These are phyloP conservation scores for Chydorus sphaericus DNA, from an alignment of 2,888 invertebrate species.

Conservation along the genomic window DNA sequence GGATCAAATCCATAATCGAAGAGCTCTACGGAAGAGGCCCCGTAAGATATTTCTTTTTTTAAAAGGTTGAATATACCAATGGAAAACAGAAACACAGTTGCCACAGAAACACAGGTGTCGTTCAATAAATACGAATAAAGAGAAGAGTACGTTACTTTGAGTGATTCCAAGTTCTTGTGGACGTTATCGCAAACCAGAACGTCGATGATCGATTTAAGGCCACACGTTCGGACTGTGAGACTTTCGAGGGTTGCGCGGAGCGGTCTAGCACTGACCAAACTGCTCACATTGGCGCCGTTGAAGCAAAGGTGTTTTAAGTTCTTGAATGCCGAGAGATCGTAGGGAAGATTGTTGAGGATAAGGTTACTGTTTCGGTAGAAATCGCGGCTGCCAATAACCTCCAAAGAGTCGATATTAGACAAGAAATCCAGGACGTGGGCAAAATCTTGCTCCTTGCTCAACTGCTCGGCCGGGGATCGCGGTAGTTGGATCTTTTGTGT, in stretches of 20 bases:
- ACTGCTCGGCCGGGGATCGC: constrained; percentile 61
- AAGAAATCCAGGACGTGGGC: constrained; percentile 82
- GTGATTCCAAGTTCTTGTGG: constrained; percentile 46
- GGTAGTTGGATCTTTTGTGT: constrained; percentile 74
- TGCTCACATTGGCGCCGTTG: constrained; percentile 44
- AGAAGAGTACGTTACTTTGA: constrained; percentile 22
- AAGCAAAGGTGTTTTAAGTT: constrained; percentile 44
- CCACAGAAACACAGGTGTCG: not conserved
- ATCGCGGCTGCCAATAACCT: constrained; percentile 48
- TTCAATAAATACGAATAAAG: not conserved
- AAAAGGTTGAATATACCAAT: not conserved
- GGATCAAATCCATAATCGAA: too few relatives aligned
- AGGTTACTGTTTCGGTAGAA: constrained; percentile 70
- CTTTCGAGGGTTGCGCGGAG: constrained; percentile 45
- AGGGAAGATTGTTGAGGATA: constrained; percentile 56
- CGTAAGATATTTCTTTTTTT: too few relatives aligned
- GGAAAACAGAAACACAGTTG: not conserved
- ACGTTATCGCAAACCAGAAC: constrained; percentile 71
- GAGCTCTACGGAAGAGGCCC: not conserved
- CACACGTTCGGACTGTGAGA: constrained; percentile 49
- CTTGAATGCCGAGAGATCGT: constrained; percentile 74
- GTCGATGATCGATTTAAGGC: constrained; percentile 53
- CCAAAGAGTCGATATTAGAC: constrained; percentile 52
- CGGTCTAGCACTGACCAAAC: constrained; percentile 24
- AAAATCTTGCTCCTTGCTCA: constrained; percentile 69